phyloP scores from a whole-genome alignment of 2,797 vertebrate species.

The Craterocephalus amniculus region DNA sequence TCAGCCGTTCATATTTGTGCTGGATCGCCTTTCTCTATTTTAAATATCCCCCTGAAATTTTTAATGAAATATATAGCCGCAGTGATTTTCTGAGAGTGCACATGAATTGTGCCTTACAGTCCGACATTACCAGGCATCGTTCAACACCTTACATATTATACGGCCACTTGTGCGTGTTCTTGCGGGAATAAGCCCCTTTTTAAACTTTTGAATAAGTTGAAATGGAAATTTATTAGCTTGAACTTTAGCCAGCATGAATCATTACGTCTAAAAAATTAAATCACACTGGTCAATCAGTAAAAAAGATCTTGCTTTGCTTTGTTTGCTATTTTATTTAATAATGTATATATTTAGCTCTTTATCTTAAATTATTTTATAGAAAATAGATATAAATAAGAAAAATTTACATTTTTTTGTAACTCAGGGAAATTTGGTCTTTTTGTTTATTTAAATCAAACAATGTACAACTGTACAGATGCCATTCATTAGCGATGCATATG shows the following conservation, averaged over 20 bases:
- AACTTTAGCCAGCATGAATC: constrained; percentile 15
- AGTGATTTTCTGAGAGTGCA: constrained; percentile 59
- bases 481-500: no score
- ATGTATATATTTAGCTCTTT: no score
- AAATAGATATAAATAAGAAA: no score
- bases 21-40: constrained; percentile 70
- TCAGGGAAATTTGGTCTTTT: no score
- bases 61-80: constrained; percentile 61
- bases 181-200: constrained; percentile 28
- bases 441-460: no score
- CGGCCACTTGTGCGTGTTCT: constrained; percentile 40
- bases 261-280: constrained; percentile 1
- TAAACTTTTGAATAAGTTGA: constrained; percentile 29
- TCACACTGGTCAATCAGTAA: neutral
- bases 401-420: no score
- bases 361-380: no score
- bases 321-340: neutral
- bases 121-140: constrained; percentile 54
- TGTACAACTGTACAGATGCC: no score
- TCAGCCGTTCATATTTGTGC: constrained; percentile 81
- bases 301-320: neutral
- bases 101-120: constrained; percentile 43
- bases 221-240: constrained; percentile 19
- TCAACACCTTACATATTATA: constrained; percentile 62
- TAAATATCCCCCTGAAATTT: constrained; percentile 67